Percentiles rank a stretch among this genome's conserved stretches.
Conservation (phyloP, 2,113 vertebrate genomes). For the Gila orcuttii region DNA sequence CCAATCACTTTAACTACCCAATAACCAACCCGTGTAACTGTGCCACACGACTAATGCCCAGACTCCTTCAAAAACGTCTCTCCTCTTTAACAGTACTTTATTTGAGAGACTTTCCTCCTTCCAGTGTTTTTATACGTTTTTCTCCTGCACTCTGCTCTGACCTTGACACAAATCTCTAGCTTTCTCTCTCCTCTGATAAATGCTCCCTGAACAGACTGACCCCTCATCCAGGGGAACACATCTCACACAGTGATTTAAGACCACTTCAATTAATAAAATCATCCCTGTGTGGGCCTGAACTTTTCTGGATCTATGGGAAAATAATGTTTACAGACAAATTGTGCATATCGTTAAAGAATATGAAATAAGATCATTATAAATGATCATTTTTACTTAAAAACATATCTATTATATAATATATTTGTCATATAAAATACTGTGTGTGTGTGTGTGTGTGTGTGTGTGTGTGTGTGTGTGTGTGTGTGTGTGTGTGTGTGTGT, state of each 20-base stretch:
- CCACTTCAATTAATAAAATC: background rate
- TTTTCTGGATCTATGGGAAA: background rate
- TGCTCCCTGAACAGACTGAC: constrained; percentile 67
- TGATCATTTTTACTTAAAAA: too few relatives aligned
- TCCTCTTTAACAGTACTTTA: background rate
- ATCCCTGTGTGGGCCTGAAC: background rate
- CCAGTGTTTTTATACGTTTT: constrained; percentile 34
- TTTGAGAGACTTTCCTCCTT: constrained; percentile 7
- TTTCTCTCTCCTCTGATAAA: constrained; percentile 62
- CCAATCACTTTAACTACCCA: constrained; percentile 19
- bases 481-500: too few relatives aligned
- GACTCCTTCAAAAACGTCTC: background rate
- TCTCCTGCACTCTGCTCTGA: background rate
- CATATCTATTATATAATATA: too few relatives aligned
- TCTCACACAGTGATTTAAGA: constrained; percentile 14
- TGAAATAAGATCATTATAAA: background rate
- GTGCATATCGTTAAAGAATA: background rate
- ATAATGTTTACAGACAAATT: background rate
- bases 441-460: too few relatives aligned
- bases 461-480: too few relatives aligned
- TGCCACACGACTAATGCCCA: background rate
- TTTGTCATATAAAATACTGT: too few relatives aligned
- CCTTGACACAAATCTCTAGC: background rate
- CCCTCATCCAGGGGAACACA: constrained; percentile 42
- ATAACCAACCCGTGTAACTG: background rate